Percentiles rank a stretch among this genome's conserved stretches.
Evolutionary conservation across 2,113 vertebrate species (phyloP).

Genomic region (Tragelaphus imberbis): DNA sequence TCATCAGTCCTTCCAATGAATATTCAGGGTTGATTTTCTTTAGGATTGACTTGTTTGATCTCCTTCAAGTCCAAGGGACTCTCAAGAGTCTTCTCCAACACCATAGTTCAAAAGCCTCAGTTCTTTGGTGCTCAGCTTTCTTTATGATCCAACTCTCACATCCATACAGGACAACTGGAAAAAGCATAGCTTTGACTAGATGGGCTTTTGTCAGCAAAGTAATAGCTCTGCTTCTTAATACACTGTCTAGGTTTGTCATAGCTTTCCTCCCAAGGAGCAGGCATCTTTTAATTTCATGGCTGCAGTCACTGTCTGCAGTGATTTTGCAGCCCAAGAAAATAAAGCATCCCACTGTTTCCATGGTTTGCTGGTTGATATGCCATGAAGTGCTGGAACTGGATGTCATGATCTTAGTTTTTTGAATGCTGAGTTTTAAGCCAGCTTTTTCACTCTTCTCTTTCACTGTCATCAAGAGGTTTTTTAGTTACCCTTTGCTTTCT

Average conservation of each 20-base stretch:
- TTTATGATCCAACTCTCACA: neutral
- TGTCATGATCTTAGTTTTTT: neutral
- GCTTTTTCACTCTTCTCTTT: neutral
- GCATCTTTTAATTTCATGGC: neutral
- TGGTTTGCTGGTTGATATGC: neutral
- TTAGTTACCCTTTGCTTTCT: neutral
- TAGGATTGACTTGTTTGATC: neutral
- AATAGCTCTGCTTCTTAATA: neutral
- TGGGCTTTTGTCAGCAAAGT: accelerated
- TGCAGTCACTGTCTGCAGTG: neutral
- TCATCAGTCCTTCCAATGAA: neutral
- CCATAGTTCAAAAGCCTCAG: neutral
- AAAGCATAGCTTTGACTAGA: neutral
- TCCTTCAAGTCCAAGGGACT: neutral
- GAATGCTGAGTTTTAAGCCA: neutral
- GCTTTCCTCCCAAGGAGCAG: neutral
- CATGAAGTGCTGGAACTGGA: neutral
- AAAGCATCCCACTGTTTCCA: neutral
- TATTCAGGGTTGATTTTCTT: neutral
- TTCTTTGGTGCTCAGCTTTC: neutral
- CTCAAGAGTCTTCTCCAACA: neutral
- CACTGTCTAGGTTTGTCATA: neutral
- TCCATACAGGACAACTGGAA: neutral
- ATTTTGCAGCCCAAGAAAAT: neutral
- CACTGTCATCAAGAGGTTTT: neutral